Conservation (phyloP, 2,113 vertebrate species). For the Chlorodrepanis virens region DNA sequence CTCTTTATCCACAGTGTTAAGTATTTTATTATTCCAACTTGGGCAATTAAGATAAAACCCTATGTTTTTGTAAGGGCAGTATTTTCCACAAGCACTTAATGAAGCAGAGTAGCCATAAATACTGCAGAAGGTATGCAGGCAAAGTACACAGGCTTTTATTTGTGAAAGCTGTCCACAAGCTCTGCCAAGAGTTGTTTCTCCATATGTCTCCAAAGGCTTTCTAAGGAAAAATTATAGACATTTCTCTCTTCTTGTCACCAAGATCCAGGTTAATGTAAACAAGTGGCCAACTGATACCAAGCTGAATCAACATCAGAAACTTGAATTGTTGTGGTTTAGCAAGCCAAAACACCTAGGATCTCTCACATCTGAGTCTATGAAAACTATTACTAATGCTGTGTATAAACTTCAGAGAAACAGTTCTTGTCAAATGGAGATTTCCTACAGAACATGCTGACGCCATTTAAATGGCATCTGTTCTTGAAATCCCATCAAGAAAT, state of each 20-base stretch:
- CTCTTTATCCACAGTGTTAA: not conserved
- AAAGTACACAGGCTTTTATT: not conserved
- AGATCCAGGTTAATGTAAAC: not conserved
- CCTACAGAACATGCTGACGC: not conserved
- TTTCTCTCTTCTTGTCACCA: not conserved
- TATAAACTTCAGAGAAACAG: not conserved
- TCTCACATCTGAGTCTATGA: not conserved
- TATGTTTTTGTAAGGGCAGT: not conserved
- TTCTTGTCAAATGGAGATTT: conserved; percentile 9
- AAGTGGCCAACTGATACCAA: not conserved
- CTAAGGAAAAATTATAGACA: not conserved
- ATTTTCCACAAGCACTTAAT: not conserved
- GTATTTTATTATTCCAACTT: not conserved
- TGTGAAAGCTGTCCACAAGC: not conserved
- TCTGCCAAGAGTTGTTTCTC: not conserved
- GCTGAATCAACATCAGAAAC: conserved; percentile 21
- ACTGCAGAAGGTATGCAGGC: not conserved
- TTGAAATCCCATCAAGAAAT: conserved; percentile 20
- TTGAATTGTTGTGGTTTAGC: not conserved
- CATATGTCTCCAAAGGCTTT: not conserved
- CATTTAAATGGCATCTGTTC: conserved; percentile 4
- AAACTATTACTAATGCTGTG: not conserved
- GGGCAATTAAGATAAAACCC: conserved; percentile 6
- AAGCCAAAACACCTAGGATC: not conserved
- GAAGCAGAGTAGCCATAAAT: not conserved